These are phyloP conservation scores for Acanthornis magna DNA, from an alignment of 2,797 vertebrate genomes.

Conservation along the genomic window DNA sequence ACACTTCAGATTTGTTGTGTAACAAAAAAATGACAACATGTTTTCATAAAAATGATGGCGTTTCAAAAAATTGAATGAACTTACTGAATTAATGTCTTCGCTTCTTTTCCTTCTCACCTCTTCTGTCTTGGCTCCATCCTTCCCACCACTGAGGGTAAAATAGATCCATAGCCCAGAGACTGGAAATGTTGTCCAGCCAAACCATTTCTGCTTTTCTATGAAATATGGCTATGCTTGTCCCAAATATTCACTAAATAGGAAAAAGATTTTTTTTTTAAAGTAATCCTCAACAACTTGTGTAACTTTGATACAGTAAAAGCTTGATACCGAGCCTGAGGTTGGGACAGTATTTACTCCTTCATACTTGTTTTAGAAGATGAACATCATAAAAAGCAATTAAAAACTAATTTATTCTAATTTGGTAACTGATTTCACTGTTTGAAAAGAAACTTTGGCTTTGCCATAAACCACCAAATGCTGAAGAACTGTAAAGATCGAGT, in stretches of 20 bases:
- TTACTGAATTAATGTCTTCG: not conserved
- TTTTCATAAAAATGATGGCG: not conserved
- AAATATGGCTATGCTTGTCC: not conserved
- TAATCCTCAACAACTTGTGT: not conserved
- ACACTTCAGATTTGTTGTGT: not conserved
- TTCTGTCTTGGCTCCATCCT: not conserved
- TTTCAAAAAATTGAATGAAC: not conserved
- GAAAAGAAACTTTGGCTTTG: not conserved
- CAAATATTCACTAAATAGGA: not conserved
- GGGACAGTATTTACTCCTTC: not conserved
- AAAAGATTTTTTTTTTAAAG: not conserved
- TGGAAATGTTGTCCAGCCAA: not conserved
- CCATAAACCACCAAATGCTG: not conserved
- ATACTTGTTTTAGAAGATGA: not conserved
- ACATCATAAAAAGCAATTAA: not conserved
- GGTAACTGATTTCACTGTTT: not conserved
- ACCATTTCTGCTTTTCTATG: not conserved
- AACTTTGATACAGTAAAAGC: not conserved
- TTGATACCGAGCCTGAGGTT: not conserved
- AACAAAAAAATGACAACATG: not conserved
- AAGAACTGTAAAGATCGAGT: not conserved
- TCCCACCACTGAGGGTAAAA: not conserved
- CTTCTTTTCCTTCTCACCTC: not conserved
- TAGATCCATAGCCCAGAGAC: not conserved
- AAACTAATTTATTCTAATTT: not conserved